Evolutionary conservation across 2,888 invertebrate genomes (phyloP).

Genomic region (Drepanosiphum platanoidis): DNA sequence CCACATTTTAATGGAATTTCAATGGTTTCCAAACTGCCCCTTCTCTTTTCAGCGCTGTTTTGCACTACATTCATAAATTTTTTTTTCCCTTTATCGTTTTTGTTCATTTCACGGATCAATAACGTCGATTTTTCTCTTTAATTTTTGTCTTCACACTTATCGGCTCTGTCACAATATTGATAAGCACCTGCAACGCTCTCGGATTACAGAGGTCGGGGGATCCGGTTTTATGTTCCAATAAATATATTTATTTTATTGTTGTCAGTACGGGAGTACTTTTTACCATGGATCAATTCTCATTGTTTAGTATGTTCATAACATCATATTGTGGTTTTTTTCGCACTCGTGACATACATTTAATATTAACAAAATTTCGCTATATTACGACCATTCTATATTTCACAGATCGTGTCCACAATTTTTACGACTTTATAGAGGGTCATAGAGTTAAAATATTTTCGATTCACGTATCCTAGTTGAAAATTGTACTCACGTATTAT

Average conservation of each 20-base stretch:
- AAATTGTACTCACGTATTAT: conserved; percentile 48
- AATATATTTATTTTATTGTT: background rate
- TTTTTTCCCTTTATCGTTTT: conserved; percentile 19
- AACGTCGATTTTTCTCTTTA: conserved; percentile 11
- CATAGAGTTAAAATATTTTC: background rate
- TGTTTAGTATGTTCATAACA: conserved; percentile 17
- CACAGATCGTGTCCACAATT: conserved; percentile 17
- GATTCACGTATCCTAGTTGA: conserved; percentile 29
- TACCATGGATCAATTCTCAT: conserved; percentile 22
- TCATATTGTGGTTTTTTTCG: conserved; percentile 17
- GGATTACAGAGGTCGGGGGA: conserved; percentile 17
- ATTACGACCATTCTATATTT: background rate
- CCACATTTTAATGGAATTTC: conserved; percentile 16
- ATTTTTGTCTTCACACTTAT: conserved; percentile 30
- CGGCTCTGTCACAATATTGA: conserved; percentile 56
- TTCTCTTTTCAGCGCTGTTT: background rate
- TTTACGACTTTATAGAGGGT: conserved; percentile 5
- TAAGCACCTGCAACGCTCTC: conserved; percentile 54
- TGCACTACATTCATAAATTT: background rate
- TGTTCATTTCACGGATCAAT: conserved; percentile 7
- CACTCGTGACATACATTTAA: conserved; percentile 43
- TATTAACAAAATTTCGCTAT: conserved; percentile 29
- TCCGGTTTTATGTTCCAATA: conserved; percentile 46
- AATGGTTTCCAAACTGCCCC: conserved; percentile 32
- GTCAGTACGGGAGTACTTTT: background rate